Conservation (phyloP, 1,140 invertebrate species). For the Chlorops oryzae region DNA sequence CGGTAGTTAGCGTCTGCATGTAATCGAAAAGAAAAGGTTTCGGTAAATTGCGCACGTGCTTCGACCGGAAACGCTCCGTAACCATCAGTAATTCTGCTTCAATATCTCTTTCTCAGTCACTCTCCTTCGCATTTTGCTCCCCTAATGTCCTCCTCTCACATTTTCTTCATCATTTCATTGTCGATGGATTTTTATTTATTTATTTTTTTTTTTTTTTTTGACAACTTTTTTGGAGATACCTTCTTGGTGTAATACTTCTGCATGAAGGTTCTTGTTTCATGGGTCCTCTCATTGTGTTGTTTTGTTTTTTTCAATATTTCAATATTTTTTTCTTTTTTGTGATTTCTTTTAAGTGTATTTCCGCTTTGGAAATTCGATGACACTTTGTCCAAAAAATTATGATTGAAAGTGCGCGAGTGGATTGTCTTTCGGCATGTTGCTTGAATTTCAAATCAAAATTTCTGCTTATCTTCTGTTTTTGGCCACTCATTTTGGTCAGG, state of each 20-base stretch:
- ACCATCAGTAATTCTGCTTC: conserved; percentile 3
- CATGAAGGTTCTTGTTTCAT: no score
- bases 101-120: conserved; percentile 13
- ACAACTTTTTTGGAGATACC: neutral
- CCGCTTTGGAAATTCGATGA: conserved; percentile 14
- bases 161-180: conserved; percentile 18
- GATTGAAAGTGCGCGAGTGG: conserved; percentile 4
- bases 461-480: conserved; percentile 6
- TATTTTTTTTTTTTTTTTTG: neutral
- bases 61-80: conserved; percentile 31
- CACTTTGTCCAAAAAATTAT: conserved; percentile 1
- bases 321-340: conserved; percentile 7
- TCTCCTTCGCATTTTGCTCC: conserved; percentile 11
- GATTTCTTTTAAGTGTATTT: conserved; percentile 4
- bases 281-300: neutral
- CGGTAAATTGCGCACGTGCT: conserved; percentile 36
- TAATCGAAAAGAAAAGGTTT: neutral
- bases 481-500: conserved; percentile 8
- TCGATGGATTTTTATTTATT: conserved; percentile 11
- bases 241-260: no score
- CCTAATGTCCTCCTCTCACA: conserved; percentile 5
- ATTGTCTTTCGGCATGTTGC: neutral
- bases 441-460: no score
- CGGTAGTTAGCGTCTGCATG: neutral
- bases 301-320: neutral